A percentile compares a stretch with the other conserved stretches of the same genome.
These are phyloP conservation scores for Paralvinella palmiformis DNA, from an alignment of 1,140 invertebrate genomes.

Conservation along the genomic window DNA sequence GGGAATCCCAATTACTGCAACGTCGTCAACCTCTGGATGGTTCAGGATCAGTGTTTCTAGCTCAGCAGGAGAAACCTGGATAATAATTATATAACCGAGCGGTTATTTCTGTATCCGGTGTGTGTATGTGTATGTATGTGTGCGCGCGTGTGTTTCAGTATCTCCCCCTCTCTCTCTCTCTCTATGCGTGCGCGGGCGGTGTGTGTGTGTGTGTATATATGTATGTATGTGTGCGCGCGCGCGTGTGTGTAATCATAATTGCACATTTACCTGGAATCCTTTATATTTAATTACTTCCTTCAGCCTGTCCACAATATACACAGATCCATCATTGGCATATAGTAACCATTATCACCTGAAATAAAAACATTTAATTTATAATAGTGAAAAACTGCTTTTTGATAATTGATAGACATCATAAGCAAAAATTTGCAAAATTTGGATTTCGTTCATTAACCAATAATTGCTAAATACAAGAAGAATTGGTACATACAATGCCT, in stretches of 20 bases:
- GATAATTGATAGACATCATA: no score
- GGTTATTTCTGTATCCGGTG: no score
- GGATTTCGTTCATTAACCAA: no score
- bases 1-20: constrained; percentile 13
- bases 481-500: no score
- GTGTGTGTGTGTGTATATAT: not conserved
- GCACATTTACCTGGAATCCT: constrained; percentile 64
- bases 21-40: constrained; percentile 7
- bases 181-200: not conserved
- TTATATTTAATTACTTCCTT: constrained; percentile 70
- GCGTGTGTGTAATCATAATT: not conserved
- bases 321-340: constrained; percentile 28
- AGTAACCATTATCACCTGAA: constrained; percentile 53
- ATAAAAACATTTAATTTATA: no score
- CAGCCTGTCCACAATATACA: constrained; percentile 36
- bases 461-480: no score
- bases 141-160: no score
- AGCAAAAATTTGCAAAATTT: no score
- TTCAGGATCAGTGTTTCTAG: constrained; percentile 4
- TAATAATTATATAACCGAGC: no score
- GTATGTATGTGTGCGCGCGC: constrained; percentile 9
- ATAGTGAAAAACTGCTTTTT: no score
- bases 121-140: no score
- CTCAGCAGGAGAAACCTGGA: constrained; percentile 46
- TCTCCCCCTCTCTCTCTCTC: no score